A percentile compares a stretch with the other conserved stretches of the same genome.
Conservation (phyloP, 2,113 vertebrate genomes). For the Beaufortia kweichowensis region DNA sequence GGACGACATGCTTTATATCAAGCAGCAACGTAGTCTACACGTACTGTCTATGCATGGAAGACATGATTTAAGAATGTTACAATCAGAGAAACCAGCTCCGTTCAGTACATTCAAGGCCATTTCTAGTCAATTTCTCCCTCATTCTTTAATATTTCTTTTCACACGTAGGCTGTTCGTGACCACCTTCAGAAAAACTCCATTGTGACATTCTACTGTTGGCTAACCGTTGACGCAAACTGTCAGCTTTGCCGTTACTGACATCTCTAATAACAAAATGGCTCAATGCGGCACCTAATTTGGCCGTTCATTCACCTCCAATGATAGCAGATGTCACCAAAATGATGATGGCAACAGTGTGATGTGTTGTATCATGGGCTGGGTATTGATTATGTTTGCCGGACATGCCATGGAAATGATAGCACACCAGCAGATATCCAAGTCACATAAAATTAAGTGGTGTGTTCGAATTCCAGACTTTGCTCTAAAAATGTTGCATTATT, state of each 20-base stretch:
- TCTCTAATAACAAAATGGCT: conserved; percentile 29
- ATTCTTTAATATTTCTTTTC: not conserved
- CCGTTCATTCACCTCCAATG: conserved; percentile 29
- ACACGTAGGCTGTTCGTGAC: not conserved
- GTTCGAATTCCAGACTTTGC: not conserved
- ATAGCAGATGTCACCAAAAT: conserved; percentile 31
- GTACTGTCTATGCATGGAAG: too few species aligned
- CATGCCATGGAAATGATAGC: not conserved
- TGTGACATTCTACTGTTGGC: not conserved
- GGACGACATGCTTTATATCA: not conserved
- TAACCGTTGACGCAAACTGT: conserved; percentile 11
- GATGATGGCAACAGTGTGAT: conserved; percentile 25
- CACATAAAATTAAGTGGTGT: not conserved
- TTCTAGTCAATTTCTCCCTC: not conserved
- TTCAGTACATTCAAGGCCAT: not conserved
- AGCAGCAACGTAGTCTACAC: not conserved
- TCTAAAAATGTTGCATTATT: not conserved
- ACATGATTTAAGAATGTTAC: not conserved
- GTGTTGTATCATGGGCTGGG: conserved; percentile 9
- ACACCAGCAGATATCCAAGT: not conserved
- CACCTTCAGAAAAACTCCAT: conserved; percentile 19
- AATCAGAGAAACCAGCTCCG: not conserved
- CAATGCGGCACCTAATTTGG: conserved; percentile 28
- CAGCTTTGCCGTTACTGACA: conserved; percentile 25
- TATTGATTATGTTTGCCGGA: conserved; percentile 23